Base-by-base conservation (phyloP, 2,888 invertebrate species). In the Pyrgus malvae region DNA sequence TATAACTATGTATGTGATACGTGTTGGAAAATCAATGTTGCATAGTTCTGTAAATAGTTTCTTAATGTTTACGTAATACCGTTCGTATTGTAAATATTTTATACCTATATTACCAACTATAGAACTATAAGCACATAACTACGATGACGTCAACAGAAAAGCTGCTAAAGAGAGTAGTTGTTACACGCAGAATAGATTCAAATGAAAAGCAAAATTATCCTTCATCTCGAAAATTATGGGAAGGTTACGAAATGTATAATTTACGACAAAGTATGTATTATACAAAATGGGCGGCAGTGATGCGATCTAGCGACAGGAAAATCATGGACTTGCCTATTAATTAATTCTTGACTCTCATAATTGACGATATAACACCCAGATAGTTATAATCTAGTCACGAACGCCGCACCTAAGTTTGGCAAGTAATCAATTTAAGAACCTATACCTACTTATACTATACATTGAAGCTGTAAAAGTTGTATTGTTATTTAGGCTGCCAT, bases 321-420 rank as follows among this genome's bases (percentile, higher is more conserved):
- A 23, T 17, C 8, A 9, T 17, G 14, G 42, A 42, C 16, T 33
- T 51, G 11, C n/a, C 42, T 44, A 51, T 53, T 53, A 53, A 53
- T 53, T 54, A 48, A 40, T 54, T 45, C 38, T 44, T 40, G 31
- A 40, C 21, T 8, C 53, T 44, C 37, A 38, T 53, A 45, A 53
- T 53, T 29, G 45, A 27, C 44, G 45, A 53, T 45, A 27, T 31
- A 45, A 27, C 53, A 38, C 44, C 29, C 38, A 27, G 53, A 53
- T 53, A 53, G 53, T 37, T 14, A 27, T 44, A 38, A 38, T 37
- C 38, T 31, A 45, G 45, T 45, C 53, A 53, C 53, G 53, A 53
- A 38, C 14, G 45, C 53, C 53, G 53, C 53, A 23, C 53, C 53
- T 38, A 37, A 45, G 21, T 29, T 23, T 37, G 45, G 37, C 19